Evolutionary conservation across 1,140 invertebrate species (phyloP), one percentile per base, ranked within the genome.

Genomic region (Phenacoccus solenopsis): DNA sequence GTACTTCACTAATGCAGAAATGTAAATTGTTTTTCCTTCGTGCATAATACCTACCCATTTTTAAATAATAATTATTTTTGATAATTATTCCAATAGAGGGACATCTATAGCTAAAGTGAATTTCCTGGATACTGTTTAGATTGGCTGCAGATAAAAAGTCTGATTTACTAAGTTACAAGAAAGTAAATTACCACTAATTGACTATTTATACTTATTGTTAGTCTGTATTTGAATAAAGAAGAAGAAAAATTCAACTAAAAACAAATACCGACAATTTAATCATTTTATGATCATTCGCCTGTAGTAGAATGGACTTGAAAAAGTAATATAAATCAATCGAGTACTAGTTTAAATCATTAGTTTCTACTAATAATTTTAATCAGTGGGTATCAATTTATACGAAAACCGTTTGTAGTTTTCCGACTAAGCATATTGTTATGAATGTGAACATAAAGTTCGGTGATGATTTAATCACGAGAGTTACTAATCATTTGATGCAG

Each of bases 391-490:
- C 38, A 49, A n/a, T n/a, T n/a, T 10, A n/a, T 49, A 4, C n/a
- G n/a, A n/a, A n/a, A n/a, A n/a, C n/a, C 38, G 38, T 49, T 49
- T 49, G 38, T 49, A 49, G 38, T 49, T 49, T 49, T 49, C 38
- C 38, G 38, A 49, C 38, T 16, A 49, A 49, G 38, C 20, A 2
- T 49, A 49, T 49, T 49, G 38, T 49, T 49, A 49, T 49, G 12
- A 49, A 49, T 49, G 2, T n/a, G 20, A 10, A 49, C 20, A 49
- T 49, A 9, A 49, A 49, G 12, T n/a, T 49, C 5, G 38, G 38
- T 49, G 38, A 49, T 49, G 38, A 49, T 49, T 49, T 49, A 49
- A 49, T 49, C 38, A 49, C 38, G 16, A 32, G 30, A 49, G 20
- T 49, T 49, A 49, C 38, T 16, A 49, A 49, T 49, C 38, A 49